Percentiles rank a stretch among this genome's conserved stretches.
These are phyloP conservation scores for Andricus grossulariae DNA, from an alignment of 1,140 invertebrate genomes.

Conservation along the genomic window DNA sequence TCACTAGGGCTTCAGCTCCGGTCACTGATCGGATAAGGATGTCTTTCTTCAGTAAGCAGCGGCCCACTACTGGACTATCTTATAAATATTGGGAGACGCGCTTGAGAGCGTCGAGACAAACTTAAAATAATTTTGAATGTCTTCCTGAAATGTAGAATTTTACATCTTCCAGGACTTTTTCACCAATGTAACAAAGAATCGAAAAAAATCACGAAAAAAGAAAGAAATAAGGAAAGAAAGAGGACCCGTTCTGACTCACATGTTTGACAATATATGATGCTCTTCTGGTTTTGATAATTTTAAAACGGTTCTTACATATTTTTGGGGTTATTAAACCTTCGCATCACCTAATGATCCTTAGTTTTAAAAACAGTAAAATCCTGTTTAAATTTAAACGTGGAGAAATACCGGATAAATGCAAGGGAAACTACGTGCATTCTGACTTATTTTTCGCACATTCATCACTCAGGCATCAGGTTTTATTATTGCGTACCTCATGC, in stretches of 20 bases:
- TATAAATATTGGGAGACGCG: slow-evolving; percentile 22
- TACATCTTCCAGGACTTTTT: background rate
- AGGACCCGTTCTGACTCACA: background rate
- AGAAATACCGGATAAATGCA: background rate
- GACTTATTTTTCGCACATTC: too few relatives aligned
- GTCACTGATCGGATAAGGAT: slow-evolving; percentile 6
- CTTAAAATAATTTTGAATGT: background rate
- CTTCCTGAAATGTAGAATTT: slow-evolving; percentile 4
- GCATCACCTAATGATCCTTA: background rate
- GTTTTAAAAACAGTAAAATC: background rate
- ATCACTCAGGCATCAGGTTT: too few relatives aligned
- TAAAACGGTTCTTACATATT: slow-evolving; percentile 6
- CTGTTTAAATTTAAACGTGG: background rate
- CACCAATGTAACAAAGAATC: background rate
- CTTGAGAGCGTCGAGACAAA: background rate
- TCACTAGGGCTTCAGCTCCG: background rate
- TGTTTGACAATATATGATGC: background rate
- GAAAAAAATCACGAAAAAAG: background rate
- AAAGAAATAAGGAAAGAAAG: background rate
- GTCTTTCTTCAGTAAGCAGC: background rate
- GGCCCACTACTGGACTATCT: slow-evolving; percentile 2
- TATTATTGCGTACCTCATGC: too few relatives aligned
- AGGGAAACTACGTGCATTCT: too few relatives aligned
- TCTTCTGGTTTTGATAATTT: slow-evolving; percentile 22
- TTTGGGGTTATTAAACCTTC: background rate